Evolutionary conservation across 1,140 invertebrate species (phyloP), one percentile per base, ranked within the genome.

Genomic region (Scaptomyza montana): DNA sequence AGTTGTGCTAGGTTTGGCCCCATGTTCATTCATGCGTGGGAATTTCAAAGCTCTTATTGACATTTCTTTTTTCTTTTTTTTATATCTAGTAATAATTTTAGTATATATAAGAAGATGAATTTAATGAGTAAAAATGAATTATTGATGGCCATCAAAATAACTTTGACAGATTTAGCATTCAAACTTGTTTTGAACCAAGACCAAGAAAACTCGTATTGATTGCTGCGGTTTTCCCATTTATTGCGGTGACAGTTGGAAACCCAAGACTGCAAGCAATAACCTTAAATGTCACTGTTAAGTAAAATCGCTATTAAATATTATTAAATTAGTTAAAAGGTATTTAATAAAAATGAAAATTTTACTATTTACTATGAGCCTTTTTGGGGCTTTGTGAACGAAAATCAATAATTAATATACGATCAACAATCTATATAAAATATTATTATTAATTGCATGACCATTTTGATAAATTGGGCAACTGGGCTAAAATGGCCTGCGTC

Each of bases 1-100:
- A 71, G 62, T 72, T 72, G 69, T 47, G 69, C 50, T 73, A 61
- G 64, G 64, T 41, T 68, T 45, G 56, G 41, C 36, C 54, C 8
- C 33, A 36, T 36, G 51, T 56, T 53, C 47, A 72, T 28, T 54
- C 49, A 16, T 60, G 63, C 69, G 69, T 72, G 69, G 69, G 69
- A 72, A 72, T 72, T 21, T 16, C 41, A 5, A 2, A 43, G 55
- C 71, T 36, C 33, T 74, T 74, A 74, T 74, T 64, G 21, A 4
- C 2, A 45, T 2, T 25, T 45, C 12, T 21, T 21, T 43, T 43
- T 43, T 0, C 12, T 43, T 12, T 60, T 7, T 49, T 12, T 16
- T 66, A 67, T 67, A 67, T 47, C 62, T 30, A 12, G 3, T 49
- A 57, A 59, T 9, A 36, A 33, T 21, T 19, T 16, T 12, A 19